Evolutionary conservation across 2,113 vertebrate genomes (phyloP).

Genomic region (Thamnaconus septentrionalis): DNA sequence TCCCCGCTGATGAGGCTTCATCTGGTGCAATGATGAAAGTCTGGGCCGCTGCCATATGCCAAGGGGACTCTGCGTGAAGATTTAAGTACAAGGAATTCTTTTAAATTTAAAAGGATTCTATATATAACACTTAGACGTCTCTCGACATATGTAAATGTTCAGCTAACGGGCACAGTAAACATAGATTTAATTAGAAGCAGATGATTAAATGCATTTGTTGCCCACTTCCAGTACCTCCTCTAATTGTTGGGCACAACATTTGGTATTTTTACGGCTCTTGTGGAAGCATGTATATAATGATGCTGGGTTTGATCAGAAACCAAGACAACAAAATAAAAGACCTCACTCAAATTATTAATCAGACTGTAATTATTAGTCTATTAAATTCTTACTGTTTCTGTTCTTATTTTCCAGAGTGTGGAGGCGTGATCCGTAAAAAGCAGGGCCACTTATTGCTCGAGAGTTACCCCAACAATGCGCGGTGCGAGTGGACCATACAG

Average conservation of each 20-base stretch:
- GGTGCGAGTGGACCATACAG: conserved; percentile 93
- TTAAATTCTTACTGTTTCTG: neutral
- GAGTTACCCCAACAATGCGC: conserved; percentile 93
- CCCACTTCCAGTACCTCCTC: conserved; percentile 18
- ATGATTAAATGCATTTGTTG: conserved; percentile 14
- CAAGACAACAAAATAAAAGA: neutral
- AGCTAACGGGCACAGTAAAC: conserved; percentile 7
- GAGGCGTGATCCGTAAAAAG: conserved; percentile 83
- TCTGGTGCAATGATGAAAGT: too few relatives aligned
- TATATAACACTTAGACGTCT: conserved; percentile 28
- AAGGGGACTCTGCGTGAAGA: conserved; percentile 29
- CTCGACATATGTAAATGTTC: neutral
- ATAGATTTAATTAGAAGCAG: conserved; percentile 54
- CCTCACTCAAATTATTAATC: conserved; percentile 19
- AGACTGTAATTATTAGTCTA: conserved; percentile 8
- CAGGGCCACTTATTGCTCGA: conserved; percentile 93
- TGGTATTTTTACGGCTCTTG: too few relatives aligned
- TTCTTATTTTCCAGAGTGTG: conserved; percentile 81
- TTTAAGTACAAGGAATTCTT: conserved; percentile 38
- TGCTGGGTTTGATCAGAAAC: neutral
- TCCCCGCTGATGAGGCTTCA: too few relatives aligned
- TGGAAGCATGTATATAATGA: too few relatives aligned
- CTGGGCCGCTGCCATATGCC: conserved; percentile 18
- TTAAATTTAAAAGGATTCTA: conserved; percentile 37
- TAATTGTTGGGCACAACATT: conserved; percentile 6